Evolutionary conservation across 2,888 invertebrate species (phyloP).

Genomic region (Tortricodes alternella): DNA sequence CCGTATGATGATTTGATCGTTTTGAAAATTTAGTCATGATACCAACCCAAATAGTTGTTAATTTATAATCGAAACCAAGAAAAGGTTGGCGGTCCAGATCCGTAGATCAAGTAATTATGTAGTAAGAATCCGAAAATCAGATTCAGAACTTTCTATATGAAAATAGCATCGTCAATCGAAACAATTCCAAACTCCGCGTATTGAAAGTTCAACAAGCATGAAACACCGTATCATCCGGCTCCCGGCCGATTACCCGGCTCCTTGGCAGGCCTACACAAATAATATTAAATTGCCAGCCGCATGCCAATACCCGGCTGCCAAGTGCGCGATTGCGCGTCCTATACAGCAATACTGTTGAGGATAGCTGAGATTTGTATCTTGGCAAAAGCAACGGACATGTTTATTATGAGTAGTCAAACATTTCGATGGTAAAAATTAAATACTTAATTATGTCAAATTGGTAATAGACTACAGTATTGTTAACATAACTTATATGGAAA

Average conservation of each 20-base stretch:
- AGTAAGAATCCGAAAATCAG: no score
- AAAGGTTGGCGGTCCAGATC: no score
- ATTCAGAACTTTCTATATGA: no score
- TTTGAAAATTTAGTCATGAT: no score
- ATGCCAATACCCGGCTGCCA: conserved; percentile 69
- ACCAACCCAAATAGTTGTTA: no score
- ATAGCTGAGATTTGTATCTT: conserved; percentile 21
- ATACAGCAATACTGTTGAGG: conserved; percentile 24
- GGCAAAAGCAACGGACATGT: conserved; percentile 6
- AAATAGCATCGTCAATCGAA: conserved; percentile 16
- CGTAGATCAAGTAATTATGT: no score
- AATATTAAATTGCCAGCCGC: conserved; percentile 76
- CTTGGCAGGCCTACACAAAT: conserved; percentile 77
- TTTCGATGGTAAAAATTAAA: no score
- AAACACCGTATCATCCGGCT: conserved; percentile 54
- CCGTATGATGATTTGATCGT: no score
- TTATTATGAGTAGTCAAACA: conserved; percentile 5
- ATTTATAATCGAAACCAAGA: no score
- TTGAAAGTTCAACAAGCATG: conserved; percentile 49
- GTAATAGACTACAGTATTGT: no score
- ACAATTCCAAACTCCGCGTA: conserved; percentile 3
- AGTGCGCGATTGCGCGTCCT: conserved; percentile 35
- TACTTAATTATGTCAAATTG: no score
- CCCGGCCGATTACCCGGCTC: conserved; percentile 55
- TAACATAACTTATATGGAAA: no score